Evolutionary conservation across 2,797 vertebrate genomes (phyloP).

Genomic region (Paramormyrops hopkinsi): DNA sequence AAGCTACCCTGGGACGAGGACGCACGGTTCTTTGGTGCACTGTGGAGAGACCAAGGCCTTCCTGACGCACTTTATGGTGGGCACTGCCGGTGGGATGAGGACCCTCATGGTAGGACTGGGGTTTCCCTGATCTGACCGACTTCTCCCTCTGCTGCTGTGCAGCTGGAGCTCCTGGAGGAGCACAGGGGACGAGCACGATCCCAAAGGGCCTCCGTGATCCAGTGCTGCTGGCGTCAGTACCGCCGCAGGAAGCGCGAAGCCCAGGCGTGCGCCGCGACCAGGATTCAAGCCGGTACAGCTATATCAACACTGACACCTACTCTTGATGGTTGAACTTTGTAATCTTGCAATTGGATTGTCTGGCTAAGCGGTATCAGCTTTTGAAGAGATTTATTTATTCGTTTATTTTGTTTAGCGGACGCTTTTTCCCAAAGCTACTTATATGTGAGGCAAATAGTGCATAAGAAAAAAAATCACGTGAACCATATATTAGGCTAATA

Average conservation of each 20-base stretch:
- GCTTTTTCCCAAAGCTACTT: neutral
- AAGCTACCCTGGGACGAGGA: slow-evolving; percentile 27
- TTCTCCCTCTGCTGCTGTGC: slow-evolving; percentile 23
- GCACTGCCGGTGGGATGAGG: slow-evolving; percentile 25
- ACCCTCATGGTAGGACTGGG: too few species aligned
- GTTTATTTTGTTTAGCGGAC: neutral
- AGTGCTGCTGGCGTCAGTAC: slow-evolving; percentile 77
- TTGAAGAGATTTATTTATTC: neutral
- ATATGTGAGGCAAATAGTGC: neutral
- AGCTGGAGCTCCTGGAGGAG: slow-evolving; percentile 82
- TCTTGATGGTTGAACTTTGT: too few species aligned
- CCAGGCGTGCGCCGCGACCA: slow-evolving; percentile 57
- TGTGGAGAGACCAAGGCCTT: slow-evolving; percentile 90
- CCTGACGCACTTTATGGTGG: slow-evolving; percentile 76
- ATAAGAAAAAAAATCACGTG: neutral
- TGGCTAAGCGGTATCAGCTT: neutral
- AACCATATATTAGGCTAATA: neutral
- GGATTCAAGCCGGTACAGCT: slow-evolving; percentile 85
- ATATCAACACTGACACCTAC: neutral
- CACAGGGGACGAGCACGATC: slow-evolving; percentile 63
- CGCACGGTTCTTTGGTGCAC: slow-evolving; percentile 52
- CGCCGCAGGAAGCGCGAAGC: slow-evolving; percentile 48
- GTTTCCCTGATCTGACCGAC: neutral
- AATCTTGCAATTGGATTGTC: neutral
- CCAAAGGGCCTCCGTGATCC: slow-evolving; percentile 72